Percentiles rank a stretch among this genome's conserved stretches.
Evolutionary conservation across 2,797 vertebrate species (phyloP).

Genomic region (Gymnoscopelus braueri): DNA sequence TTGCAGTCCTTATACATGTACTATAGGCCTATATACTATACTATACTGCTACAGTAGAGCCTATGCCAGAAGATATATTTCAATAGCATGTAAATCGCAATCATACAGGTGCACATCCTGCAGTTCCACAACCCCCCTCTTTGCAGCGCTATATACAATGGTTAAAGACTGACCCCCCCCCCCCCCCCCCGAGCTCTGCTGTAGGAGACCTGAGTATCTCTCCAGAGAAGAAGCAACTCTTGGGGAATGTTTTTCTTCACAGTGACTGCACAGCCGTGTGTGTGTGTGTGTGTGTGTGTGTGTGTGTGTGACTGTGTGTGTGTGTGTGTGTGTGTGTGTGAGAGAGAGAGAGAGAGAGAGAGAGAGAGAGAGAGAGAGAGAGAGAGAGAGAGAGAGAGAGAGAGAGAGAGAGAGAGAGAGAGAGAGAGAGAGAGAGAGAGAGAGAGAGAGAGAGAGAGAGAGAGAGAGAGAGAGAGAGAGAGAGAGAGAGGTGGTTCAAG

Average conservation of each 20-base stretch:
- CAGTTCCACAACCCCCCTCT: not conserved
- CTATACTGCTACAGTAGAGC: no score
- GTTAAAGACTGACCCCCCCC: no score
- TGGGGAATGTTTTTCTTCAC: not conserved
- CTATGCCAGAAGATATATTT: no score
- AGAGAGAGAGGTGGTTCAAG: not conserved
- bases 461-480: not conserved
- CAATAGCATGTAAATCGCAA: no score
- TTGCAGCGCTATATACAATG: no score
- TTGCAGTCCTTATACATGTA: no score
- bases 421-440: not conserved
- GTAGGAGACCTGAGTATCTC: not conserved
- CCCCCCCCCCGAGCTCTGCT: no score
- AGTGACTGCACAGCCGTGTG: not conserved
- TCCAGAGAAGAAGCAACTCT: not conserved
- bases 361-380: not conserved
- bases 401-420: not conserved
- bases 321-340: conserved; percentile 1
- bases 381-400: not conserved
- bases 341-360: not conserved
- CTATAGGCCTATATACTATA: no score
- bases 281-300: conserved; percentile 8
- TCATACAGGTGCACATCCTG: not conserved
- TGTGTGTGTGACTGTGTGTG: not conserved
- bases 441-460: not conserved